phyloP scores from a whole-genome alignment of 1,140 invertebrate species.

The Argopecten irradians region DNA sequence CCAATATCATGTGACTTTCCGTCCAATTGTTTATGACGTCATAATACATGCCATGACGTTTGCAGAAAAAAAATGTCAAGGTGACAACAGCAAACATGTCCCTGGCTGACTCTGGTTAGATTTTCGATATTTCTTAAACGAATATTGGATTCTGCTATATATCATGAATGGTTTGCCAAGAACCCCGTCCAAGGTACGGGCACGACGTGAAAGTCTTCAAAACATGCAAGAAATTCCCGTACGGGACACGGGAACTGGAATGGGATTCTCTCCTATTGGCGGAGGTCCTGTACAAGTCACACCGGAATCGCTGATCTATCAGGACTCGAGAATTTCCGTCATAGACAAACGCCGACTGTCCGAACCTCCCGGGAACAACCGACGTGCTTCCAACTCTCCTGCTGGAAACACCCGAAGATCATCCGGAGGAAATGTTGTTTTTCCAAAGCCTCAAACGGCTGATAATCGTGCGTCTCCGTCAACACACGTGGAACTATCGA shows the following conservation, averaged over 20 bases:
- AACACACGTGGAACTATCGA: slow-evolving; percentile 32
- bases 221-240: background rate
- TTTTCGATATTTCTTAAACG: background rate
- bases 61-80: background rate
- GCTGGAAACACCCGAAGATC: background rate
- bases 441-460: background rate
- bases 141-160: background rate
- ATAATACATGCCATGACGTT: background rate
- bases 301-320: background rate
- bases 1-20: too few relatives aligned
- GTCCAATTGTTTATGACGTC: background rate
- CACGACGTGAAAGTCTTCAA: slow-evolving; percentile 33
- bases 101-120: background rate
- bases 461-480: background rate
- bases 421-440: background rate
- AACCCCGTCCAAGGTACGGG: slow-evolving; percentile 39
- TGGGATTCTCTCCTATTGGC: background rate
- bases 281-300: background rate
- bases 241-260: background rate
- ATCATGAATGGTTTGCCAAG: background rate
- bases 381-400: background rate
- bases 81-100: background rate
- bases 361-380: background rate
- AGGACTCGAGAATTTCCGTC: background rate
- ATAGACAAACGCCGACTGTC: background rate